Percentiles rank a stretch among this genome's conserved stretches.
Evolutionary conservation across 2,888 invertebrate species (phyloP).

Genomic region (Leucophora obtusa): DNA sequence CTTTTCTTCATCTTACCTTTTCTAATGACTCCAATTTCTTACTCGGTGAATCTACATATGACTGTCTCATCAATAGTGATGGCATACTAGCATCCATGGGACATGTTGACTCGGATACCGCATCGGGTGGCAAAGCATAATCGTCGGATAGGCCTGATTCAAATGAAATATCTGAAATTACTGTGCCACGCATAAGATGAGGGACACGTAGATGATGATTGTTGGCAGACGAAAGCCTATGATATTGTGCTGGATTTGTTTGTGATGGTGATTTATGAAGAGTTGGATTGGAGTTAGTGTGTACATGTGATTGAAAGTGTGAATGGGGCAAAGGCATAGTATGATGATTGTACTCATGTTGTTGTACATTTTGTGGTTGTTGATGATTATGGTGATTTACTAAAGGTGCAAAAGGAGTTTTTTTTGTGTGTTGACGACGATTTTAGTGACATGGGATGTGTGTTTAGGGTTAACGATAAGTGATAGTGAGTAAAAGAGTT

Average conservation of each 20-base stretch:
- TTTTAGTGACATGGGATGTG: neutral
- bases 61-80: conserved; percentile 82
- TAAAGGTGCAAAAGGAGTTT: conserved; percentile 3
- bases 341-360: conserved; percentile 43
- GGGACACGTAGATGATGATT: conserved; percentile 73
- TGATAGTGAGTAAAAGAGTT: neutral
- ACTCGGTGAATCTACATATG: conserved; percentile 81
- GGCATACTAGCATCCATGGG: conserved; percentile 86
- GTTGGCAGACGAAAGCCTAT: conserved; percentile 62
- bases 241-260: conserved; percentile 64
- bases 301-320: conserved; percentile 64
- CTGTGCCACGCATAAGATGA: conserved; percentile 78
- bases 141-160: conserved; percentile 97
- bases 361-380: conserved; percentile 29
- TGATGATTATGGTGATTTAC: conserved; percentile 1
- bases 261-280: conserved; percentile 63
- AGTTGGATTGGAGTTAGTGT: conserved; percentile 65
- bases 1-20: conserved; percentile 80
- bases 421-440: conserved; percentile 2
- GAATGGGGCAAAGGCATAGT: conserved; percentile 61
- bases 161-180: conserved; percentile 90
- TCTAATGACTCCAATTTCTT: conserved; percentile 88
- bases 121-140: conserved; percentile 97
- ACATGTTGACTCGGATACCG: conserved; percentile 88
- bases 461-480: neutral